Evolutionary conservation across 2,113 vertebrate species (phyloP).

Genomic region (Anoplopoma fimbria): DNA sequence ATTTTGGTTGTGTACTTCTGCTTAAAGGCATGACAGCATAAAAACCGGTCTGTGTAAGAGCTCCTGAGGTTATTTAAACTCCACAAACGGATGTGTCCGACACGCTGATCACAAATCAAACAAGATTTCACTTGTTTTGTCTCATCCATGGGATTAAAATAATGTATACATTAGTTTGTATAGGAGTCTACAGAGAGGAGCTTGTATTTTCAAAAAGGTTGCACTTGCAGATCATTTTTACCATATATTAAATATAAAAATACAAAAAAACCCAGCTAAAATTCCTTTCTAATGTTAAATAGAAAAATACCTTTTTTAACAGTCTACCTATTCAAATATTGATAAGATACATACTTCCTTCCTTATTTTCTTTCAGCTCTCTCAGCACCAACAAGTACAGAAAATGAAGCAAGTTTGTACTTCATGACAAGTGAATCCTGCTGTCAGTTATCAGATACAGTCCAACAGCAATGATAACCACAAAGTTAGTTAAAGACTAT

Average conservation of each 20-base stretch:
- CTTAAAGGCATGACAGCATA: too few relatives aligned
- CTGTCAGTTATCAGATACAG: not conserved
- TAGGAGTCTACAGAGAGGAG: not conserved
- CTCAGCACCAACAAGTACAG: not conserved
- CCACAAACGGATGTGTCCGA: not conserved
- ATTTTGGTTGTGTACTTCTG: too few relatives aligned
- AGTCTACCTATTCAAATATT: not conserved
- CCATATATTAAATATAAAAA: not conserved
- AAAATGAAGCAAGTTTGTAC: not conserved
- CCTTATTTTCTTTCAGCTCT: not conserved
- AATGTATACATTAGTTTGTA: too few relatives aligned
- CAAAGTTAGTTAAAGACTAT: not conserved
- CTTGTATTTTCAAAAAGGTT: not conserved
- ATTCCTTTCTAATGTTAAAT: too few relatives aligned
- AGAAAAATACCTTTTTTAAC: not conserved
- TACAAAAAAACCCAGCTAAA: not conserved
- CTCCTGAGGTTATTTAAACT: not conserved
- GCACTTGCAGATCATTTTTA: not conserved
- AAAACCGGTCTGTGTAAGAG: too few relatives aligned
- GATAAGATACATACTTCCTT: not conserved
- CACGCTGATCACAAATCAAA: not conserved
- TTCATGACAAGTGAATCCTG: not conserved
- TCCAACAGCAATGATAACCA: not conserved
- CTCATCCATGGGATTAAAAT: not conserved
- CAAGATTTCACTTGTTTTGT: not conserved